Evolutionary conservation across 2,797 vertebrate genomes (phyloP).

Genomic region (Paedocypris micromegethes): DNA sequence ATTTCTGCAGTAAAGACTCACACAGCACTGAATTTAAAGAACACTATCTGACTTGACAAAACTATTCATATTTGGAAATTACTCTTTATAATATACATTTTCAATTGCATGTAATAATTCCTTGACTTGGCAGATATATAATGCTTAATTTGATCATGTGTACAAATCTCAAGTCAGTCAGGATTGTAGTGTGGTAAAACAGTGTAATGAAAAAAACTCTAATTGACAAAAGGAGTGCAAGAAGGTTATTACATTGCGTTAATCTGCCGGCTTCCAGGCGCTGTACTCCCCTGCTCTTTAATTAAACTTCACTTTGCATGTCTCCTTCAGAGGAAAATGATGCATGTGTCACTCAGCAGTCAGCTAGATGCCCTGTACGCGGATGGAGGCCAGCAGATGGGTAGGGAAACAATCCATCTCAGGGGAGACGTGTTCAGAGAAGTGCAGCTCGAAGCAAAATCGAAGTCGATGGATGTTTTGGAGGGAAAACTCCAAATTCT

Average conservation of each 20-base stretch:
- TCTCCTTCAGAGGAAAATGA: conserved; percentile 43
- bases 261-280: background rate
- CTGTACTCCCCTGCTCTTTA: conserved; percentile 2
- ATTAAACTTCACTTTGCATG: conserved; percentile 37
- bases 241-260: conserved; percentile 8
- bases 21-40: too few species aligned
- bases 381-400: conserved; percentile 30
- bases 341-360: conserved; percentile 46
- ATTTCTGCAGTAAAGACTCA: background rate
- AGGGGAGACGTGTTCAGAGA: conserved; percentile 40
- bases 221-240: conserved; percentile 1
- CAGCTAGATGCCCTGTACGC: conserved; percentile 31
- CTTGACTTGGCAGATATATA: too few species aligned
- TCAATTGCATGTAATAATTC: too few species aligned
- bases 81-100: too few species aligned
- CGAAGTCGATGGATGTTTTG: conserved; percentile 54
- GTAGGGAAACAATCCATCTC: conserved; percentile 39
- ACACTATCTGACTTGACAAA: too few species aligned
- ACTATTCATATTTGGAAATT: too few species aligned
- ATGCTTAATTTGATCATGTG: background rate
- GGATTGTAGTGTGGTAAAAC: background rate
- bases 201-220: background rate
- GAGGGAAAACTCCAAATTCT: conserved; percentile 33
- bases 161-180: conserved; percentile 6
- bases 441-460: conserved; percentile 56